Conservation (phyloP, 2,888 invertebrate species). For the Tenodera sinensis region DNA sequence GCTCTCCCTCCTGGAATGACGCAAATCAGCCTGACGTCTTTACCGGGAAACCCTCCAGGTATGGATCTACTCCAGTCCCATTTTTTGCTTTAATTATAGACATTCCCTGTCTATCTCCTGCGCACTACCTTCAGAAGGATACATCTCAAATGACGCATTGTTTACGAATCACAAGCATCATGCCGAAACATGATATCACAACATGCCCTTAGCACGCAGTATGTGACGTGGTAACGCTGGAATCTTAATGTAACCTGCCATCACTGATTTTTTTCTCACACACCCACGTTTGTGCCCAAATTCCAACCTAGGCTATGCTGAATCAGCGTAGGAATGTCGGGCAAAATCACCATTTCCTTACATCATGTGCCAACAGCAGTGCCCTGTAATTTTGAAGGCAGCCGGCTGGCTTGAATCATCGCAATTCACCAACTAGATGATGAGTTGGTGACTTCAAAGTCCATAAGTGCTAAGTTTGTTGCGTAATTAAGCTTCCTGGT, state of each 20-base stretch:
- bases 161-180: not conserved
- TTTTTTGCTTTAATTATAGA: not conserved
- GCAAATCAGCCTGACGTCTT: not conserved
- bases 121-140: not conserved
- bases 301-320: not conserved
- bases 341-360: not conserved
- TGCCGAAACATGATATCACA: not conserved
- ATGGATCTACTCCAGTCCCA: not conserved
- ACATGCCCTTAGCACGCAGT: not conserved
- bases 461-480: too few relatives aligned
- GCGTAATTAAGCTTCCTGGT: too few relatives aligned
- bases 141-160: not conserved
- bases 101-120: not conserved
- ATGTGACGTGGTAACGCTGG: not conserved
- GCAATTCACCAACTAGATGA: not conserved
- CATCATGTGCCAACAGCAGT: not conserved
- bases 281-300: not conserved
- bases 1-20: not conserved
- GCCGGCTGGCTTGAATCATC: not conserved
- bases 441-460: not conserved
- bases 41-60: not conserved
- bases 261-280: not conserved
- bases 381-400: not conserved
- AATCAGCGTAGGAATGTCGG: not conserved
- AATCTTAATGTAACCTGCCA: not conserved